Evolutionary conservation across 2,113 vertebrate genomes (phyloP), one percentile per base, ranked within the genome.

Genomic region (Mesocricetus auratus): DNA sequence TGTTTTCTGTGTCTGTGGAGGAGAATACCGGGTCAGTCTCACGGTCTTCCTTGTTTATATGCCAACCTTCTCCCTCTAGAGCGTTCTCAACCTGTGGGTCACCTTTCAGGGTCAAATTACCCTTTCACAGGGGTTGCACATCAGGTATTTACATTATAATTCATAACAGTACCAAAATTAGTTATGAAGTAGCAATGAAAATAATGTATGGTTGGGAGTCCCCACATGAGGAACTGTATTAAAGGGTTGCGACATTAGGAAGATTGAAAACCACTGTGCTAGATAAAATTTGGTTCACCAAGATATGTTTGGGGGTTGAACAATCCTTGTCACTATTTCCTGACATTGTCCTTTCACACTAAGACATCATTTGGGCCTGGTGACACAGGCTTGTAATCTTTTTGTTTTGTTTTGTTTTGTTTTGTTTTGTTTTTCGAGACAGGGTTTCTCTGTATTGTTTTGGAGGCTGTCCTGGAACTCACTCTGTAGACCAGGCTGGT

Each of bases 311-410:
- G 78, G 22, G 39, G 31, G 53, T 36, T 86, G 71, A 81, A 42
- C 58, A 94, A 36, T 90, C 39, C 68, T 39, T 56, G 31, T 39
- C 62, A 74, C 24, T 74, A 87, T 90, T 88, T 64, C 75, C 75
- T 78, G 33, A 90, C 87, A 90, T 60, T 90, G 17, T 21, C 19
- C 53, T 96, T 82, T 85, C 87, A 89, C 56, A 93, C 69, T 29
- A 78, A 94, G 56, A 50, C 75, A 62, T n/a, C 3, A 58, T 29
- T 36, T 71, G 31, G 21, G 42, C 42, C 42, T 62, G 22, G n/a
- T 62, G n/a, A 24, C 53, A 81, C n/a, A n/a, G n/a, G n/a, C n/a
- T n/a, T n/a, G n/a, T n/a, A n/a, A n/a, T n/a, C n/a, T n/a, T n/a
- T n/a, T n/a, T n/a, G n/a, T n/a, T n/a, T n/a, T n/a, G n/a, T n/a